Percentiles rank a stretch among this genome's conserved stretches.
phyloP scores from a whole-genome alignment of 2,113 vertebrate genomes.

The Myiopsitta monachus region DNA sequence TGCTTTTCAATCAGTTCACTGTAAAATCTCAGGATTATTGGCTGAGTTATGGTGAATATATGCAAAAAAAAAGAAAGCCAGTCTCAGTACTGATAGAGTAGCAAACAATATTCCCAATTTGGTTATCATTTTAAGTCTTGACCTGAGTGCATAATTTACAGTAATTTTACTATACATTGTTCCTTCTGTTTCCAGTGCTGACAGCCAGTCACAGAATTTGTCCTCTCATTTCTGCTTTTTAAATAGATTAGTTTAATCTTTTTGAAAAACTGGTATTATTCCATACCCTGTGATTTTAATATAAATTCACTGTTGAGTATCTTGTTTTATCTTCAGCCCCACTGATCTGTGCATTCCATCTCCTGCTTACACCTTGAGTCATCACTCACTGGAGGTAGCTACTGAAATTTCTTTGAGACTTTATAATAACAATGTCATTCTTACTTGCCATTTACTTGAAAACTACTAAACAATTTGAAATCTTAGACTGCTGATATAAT shows the following conservation, averaged over 20 bases:
- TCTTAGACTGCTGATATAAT: not conserved
- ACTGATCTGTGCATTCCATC: not conserved
- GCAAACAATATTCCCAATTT: not conserved
- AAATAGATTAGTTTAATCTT: conserved; percentile 14
- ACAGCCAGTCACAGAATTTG: not conserved
- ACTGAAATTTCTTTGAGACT: not conserved
- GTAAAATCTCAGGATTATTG: not conserved
- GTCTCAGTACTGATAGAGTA: not conserved
- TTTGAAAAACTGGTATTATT: not conserved
- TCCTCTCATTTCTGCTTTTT: not conserved
- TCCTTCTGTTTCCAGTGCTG: not conserved
- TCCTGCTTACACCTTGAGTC: not conserved
- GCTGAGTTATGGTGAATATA: not conserved
- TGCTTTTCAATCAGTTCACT: not conserved
- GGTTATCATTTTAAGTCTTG: not conserved
- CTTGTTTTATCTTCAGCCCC: not conserved
- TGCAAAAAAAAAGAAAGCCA: not conserved
- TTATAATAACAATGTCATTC: not conserved
- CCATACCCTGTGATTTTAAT: not conserved
- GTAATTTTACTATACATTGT: not conserved
- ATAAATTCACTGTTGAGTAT: not conserved
- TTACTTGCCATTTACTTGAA: not conserved
- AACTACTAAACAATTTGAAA: not conserved
- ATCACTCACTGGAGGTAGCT: not conserved
- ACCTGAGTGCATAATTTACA: not conserved